These are phyloP conservation scores for Lasius fuliginosus DNA, from an alignment of 2,888 invertebrate genomes.

Conservation along the genomic window DNA sequence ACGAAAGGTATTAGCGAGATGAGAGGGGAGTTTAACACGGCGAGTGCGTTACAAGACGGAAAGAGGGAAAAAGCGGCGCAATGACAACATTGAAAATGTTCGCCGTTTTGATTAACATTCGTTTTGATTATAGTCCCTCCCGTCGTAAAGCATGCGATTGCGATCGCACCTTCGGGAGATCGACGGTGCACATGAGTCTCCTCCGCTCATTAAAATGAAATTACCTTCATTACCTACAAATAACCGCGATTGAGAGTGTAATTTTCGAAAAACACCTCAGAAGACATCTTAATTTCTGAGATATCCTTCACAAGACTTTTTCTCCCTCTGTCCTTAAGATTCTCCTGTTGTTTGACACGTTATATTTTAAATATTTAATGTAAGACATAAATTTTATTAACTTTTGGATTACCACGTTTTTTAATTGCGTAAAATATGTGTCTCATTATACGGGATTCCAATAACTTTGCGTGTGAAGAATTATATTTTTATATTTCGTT, in stretches of 20 bases:
- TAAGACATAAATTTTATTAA: neutral
- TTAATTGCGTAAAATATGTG: neutral
- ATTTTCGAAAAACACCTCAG: slow-evolving; percentile 48
- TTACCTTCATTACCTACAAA: neutral
- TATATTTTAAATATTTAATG: neutral
- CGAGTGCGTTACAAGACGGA: slow-evolving; percentile 73
- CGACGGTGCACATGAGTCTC: slow-evolving; percentile 41
- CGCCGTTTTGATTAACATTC: slow-evolving; percentile 13
- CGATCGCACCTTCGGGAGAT: slow-evolving; percentile 53
- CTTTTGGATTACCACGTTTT: neutral
- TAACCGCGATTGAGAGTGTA: slow-evolving; percentile 15
- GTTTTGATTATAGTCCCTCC: slow-evolving; percentile 57
- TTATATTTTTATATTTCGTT: neutral
- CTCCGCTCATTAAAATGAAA: slow-evolving; percentile 23
- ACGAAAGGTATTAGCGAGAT: slow-evolving; percentile 75
- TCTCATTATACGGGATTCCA: too few species aligned
- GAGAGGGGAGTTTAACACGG: slow-evolving; percentile 74
- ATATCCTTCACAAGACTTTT: neutral
- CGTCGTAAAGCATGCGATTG: slow-evolving; percentile 65
- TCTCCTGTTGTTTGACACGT: neutral
- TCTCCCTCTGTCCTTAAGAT: neutral
- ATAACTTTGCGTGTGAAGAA: neutral
- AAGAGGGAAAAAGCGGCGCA: slow-evolving; percentile 69
- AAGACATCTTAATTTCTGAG: slow-evolving; percentile 23
- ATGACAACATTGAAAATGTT: slow-evolving; percentile 78